Evolutionary conservation across 2,797 vertebrate species (phyloP).

Genomic region (Tapirus indicus): DNA sequence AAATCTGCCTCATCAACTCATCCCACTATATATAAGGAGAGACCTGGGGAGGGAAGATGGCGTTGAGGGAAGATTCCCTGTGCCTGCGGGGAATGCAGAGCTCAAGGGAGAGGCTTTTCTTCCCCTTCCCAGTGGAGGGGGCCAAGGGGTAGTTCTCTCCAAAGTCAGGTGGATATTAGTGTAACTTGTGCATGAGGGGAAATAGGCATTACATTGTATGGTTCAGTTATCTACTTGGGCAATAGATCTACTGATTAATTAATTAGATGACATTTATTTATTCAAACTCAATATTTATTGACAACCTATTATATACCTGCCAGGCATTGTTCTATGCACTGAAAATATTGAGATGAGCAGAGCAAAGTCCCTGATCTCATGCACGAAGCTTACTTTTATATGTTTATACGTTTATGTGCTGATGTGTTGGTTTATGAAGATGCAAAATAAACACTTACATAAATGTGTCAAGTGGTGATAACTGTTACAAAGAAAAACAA

Average conservation of each 20-base stretch:
- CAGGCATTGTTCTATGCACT: neutral
- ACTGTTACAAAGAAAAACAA: neutral
- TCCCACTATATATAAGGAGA: neutral
- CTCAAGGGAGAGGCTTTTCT: neutral
- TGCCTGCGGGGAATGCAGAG: fast-evolving
- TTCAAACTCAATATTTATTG: neutral
- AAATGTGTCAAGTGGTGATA: neutral
- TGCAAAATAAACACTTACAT: neutral
- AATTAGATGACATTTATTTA: neutral
- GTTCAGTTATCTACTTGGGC: neutral
- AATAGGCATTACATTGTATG: neutral
- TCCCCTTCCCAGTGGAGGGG: neutral
- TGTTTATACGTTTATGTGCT: neutral
- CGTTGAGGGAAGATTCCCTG: neutral
- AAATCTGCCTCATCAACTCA: neutral
- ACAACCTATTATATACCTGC: neutral
- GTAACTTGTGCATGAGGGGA: neutral
- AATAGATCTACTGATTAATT: neutral
- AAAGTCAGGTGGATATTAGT: too few relatives aligned
- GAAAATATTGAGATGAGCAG: neutral
- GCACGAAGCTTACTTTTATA: neutral
- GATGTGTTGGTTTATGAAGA: neutral
- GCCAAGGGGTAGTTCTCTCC: fast-evolving
- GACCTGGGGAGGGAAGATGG: neutral
- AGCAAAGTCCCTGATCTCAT: neutral